Conservation (phyloP, 2,113 vertebrate species). For the Sialia sialis region DNA sequence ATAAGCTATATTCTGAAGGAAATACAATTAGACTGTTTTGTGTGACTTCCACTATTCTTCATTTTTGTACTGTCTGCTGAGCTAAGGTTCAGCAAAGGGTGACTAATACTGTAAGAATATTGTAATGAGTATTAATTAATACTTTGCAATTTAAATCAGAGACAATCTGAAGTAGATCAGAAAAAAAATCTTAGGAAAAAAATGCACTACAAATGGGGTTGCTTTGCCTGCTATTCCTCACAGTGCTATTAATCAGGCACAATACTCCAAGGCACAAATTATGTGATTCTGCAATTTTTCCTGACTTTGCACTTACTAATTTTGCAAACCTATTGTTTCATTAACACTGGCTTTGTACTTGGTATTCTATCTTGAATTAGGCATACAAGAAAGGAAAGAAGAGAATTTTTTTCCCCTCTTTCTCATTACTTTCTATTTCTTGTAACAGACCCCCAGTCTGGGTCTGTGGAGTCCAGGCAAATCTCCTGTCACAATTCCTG, state of each 20-base stretch:
- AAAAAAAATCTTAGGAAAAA: not conserved
- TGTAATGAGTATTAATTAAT: conserved; percentile 23
- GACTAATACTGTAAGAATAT: conserved; percentile 4
- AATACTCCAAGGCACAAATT: not conserved
- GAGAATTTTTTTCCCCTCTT: not conserved
- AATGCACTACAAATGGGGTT: not conserved
- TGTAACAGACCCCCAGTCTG: not conserved
- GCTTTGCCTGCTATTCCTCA: not conserved
- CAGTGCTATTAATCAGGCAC: not conserved
- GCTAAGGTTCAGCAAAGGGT: conserved; percentile 16
- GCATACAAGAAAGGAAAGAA: not conserved
- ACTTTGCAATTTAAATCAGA: conserved; percentile 16
- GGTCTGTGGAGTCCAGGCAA: not conserved
- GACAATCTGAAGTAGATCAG: not conserved
- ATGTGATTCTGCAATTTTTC: not conserved
- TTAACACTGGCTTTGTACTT: not conserved
- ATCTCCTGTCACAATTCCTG: not conserved
- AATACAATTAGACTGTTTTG: not conserved
- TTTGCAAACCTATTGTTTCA: not conserved
- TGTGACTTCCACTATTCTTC: not conserved
- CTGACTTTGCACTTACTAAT: conserved; percentile 20
- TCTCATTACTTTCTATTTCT: not conserved
- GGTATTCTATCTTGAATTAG: not conserved
- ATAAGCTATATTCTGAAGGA: not conserved
- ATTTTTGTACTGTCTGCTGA: not conserved